Evolutionary conservation across 2,888 invertebrate genomes (phyloP).

Genomic region (Chrysodeixis includens): DNA sequence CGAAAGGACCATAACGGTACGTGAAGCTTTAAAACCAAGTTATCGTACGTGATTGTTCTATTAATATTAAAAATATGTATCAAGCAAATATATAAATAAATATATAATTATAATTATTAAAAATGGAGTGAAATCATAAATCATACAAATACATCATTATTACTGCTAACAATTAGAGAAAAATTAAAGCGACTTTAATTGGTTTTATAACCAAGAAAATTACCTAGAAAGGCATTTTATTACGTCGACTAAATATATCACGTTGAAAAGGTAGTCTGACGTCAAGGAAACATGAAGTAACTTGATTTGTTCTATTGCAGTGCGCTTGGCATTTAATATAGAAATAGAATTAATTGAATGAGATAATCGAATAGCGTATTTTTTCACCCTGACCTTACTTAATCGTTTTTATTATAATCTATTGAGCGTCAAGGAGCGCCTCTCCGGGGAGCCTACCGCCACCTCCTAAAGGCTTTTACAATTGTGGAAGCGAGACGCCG

Average conservation of each 20-base stretch:
- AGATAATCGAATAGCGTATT: background rate
- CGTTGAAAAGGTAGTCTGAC: background rate
- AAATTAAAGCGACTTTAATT: no score
- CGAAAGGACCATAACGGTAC: background rate
- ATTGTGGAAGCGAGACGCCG: no score
- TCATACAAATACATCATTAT: no score
- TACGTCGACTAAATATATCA: background rate
- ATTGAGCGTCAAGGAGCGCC: background rate
- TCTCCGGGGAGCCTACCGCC: no score
- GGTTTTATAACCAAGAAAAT: background rate
- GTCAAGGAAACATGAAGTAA: slow-evolving; percentile 4
- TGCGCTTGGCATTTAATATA: background rate
- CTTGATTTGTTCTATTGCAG: background rate
- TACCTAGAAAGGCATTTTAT: background rate
- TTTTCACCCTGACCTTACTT: background rate
- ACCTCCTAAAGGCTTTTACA: no score
- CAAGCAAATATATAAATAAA: no score
- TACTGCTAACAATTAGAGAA: no score
- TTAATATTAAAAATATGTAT: no score
- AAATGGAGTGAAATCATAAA: no score
- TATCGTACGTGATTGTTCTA: no score
- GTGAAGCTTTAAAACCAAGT: no score
- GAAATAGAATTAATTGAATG: background rate
- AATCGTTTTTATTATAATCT: background rate
- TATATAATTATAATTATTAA: no score